Conservation (phyloP, 2,888 invertebrate species). For the Agonum fuliginosum region DNA sequence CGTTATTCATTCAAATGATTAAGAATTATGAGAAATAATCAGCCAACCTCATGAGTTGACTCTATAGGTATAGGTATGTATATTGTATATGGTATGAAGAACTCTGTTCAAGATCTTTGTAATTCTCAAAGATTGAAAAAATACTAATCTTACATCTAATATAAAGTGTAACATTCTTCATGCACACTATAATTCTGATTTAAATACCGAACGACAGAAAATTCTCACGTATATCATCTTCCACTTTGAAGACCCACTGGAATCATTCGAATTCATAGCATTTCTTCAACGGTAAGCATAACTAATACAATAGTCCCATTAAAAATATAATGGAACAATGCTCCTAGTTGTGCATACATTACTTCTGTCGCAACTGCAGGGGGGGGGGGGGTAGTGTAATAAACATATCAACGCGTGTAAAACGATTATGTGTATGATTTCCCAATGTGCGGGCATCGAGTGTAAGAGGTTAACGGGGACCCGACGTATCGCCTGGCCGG, state of each 20-base stretch:
- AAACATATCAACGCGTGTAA: conserved; percentile 32
- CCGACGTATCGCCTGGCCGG: conserved; percentile 46
- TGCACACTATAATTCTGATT: too few species aligned
- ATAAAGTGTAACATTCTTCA: too few species aligned
- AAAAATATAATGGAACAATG: conserved; percentile 34
- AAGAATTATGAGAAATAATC: too few species aligned
- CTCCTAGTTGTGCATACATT: conserved; percentile 4
- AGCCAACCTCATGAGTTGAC: too few species aligned
- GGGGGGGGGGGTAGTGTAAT: conserved; percentile 3
- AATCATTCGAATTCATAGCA: neutral
- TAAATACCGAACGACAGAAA: too few species aligned
- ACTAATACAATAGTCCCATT: conserved; percentile 25
- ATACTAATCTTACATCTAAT: too few species aligned
- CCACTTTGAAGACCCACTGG: neutral
- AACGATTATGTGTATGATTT: conserved; percentile 26
- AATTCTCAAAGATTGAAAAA: too few species aligned
- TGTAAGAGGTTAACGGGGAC: conserved; percentile 35
- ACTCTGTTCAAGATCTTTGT: too few species aligned
- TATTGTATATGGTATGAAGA: too few species aligned
- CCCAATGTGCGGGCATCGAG: conserved; percentile 13
- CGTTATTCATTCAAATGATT: too few species aligned
- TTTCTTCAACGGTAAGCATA: neutral
- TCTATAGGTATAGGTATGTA: too few species aligned
- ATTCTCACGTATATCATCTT: conserved; percentile 22
- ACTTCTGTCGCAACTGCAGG: neutral